Evolutionary conservation across 2,113 vertebrate genomes (phyloP).

Genomic region (Meleagris gallopavo): DNA sequence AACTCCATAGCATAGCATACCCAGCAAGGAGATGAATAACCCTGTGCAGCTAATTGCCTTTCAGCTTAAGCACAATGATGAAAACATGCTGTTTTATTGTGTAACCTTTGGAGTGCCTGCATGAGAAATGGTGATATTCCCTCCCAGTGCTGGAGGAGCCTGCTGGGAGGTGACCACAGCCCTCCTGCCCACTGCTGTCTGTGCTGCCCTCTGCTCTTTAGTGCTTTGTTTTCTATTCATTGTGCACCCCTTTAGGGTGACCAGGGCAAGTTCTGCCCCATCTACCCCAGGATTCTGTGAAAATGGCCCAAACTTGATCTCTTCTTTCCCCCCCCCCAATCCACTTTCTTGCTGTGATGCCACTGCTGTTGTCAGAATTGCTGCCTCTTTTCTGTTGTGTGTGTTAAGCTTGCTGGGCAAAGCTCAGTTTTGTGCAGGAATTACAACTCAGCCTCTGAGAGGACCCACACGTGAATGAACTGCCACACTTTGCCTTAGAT

Average conservation of each 20-base stretch:
- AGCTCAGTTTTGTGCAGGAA: not conserved
- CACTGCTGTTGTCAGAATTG: not conserved
- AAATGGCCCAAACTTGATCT: not conserved
- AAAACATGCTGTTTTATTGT: not conserved
- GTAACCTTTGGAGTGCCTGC: not conserved
- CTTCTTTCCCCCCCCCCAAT: not conserved
- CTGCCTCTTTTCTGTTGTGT: fast-evolving
- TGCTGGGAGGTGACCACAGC: too few relatives aligned
- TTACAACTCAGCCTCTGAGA: not conserved
- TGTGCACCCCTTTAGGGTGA: fast-evolving
- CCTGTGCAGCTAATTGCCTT: not conserved
- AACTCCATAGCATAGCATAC: not conserved
- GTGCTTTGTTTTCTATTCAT: fast-evolving
- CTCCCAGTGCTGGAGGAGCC: not conserved
- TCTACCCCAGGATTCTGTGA: not conserved
- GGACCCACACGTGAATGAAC: not conserved
- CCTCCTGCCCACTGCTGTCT: not conserved
- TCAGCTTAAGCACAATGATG: not conserved
- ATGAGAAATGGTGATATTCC: not conserved
- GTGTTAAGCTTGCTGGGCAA: not conserved
- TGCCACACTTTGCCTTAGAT: not conserved
- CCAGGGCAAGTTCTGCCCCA: not conserved
- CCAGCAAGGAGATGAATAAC: not conserved
- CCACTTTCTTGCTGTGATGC: fast-evolving
- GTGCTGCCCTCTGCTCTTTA: not conserved